Percentiles rank a stretch among this genome's conserved stretches.
phyloP scores from a whole-genome alignment of 2,113 vertebrate genomes.

The Mellivora capensis region DNA sequence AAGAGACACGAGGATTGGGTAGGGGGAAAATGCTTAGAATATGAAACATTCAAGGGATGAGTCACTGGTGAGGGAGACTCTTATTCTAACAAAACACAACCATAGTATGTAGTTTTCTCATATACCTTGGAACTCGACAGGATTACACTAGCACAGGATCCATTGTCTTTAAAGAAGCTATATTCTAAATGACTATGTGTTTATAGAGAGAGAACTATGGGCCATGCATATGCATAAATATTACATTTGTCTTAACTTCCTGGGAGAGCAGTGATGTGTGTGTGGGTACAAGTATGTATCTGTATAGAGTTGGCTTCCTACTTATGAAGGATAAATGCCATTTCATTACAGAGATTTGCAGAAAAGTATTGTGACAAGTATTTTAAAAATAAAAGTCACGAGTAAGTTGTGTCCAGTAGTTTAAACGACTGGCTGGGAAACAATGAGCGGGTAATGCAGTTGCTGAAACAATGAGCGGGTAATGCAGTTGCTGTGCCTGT shows the following conservation, averaged over 20 bases:
- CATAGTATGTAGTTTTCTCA: neutral
- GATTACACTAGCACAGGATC: neutral
- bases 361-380: neutral
- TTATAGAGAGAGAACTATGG: neutral
- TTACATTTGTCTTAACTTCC: neutral
- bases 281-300: neutral
- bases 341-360: neutral
- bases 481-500: neutral
- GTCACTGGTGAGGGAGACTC: constrained; percentile 4
- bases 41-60: constrained; percentile 49
- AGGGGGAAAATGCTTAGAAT: constrained; percentile 27
- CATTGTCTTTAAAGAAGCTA: neutral
- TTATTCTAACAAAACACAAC: constrained; percentile 26
- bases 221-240: neutral
- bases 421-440: neutral
- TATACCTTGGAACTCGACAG: neutral
- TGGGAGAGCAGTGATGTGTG: neutral
- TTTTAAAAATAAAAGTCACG: neutral
- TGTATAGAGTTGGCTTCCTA: neutral
- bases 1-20: constrained; percentile 49
- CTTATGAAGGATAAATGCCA: neutral
- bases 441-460: neutral
- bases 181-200: neutral
- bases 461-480: neutral
- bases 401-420: neutral